Conservation (phyloP, 2,797 vertebrate species). For the Periophthalmus magnuspinnatus region DNA sequence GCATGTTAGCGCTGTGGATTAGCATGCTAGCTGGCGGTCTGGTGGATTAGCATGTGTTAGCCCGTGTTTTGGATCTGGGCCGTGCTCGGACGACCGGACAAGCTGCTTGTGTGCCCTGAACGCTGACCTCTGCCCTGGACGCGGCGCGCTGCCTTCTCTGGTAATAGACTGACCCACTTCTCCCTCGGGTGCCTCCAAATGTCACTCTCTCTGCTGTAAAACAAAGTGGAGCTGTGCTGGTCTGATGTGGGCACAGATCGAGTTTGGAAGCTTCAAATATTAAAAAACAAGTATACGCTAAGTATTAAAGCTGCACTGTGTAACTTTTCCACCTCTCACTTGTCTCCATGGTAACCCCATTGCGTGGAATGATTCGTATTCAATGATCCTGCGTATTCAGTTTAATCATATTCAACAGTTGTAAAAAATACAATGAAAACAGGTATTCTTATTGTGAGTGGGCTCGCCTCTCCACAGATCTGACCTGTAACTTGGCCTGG, state of each 20-base stretch:
- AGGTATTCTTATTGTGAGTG: too few species aligned
- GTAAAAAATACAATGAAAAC: too few species aligned
- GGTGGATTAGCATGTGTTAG: neutral
- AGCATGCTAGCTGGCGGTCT: too few species aligned
- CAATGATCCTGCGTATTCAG: too few species aligned
- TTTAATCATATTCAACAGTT: too few species aligned
- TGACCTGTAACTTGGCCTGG: too few species aligned
- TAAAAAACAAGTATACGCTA: too few species aligned
- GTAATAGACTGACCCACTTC: conserved; percentile 29
- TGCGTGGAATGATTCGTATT: too few species aligned
- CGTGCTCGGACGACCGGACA: conserved; percentile 26
- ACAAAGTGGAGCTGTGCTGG: neutral
- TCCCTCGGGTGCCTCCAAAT: conserved; percentile 1
- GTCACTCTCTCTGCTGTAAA: neutral
- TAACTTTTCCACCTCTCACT: too few species aligned
- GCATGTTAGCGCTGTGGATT: neutral
- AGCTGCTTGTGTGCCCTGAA: conserved; percentile 14
- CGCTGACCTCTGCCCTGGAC: neutral
- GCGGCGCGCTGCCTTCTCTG: conserved; percentile 7
- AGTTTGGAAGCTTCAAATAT: neutral
- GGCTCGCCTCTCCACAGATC: too few species aligned
- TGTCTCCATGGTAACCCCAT: too few species aligned
- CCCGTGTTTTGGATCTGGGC: conserved; percentile 18
- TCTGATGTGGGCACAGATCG: neutral
- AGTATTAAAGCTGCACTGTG: too few species aligned